These are phyloP conservation scores for Lutraria lutraria DNA, from an alignment of 2,888 invertebrate genomes.

Conservation along the genomic window DNA sequence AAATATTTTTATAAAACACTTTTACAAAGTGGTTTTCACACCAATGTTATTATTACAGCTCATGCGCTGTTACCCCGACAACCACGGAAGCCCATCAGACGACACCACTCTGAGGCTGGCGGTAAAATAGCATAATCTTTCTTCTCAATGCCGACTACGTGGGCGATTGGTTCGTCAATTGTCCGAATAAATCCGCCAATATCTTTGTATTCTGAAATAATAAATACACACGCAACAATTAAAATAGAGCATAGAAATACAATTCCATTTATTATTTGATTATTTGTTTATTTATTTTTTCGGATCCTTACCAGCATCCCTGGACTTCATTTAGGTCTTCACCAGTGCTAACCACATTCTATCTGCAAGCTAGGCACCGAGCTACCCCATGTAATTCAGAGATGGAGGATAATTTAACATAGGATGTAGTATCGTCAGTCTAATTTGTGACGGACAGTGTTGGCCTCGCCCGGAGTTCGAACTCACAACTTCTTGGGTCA, in stretches of 20 bases:
- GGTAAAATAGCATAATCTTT: slow-evolving; percentile 67
- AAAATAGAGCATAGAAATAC: background rate
- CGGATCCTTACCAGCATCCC: no score
- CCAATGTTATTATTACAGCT: background rate
- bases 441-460: no score
- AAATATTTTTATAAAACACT: background rate
- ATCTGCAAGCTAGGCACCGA: no score
- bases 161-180: background rate
- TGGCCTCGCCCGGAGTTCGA: no score
- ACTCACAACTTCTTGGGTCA: no score
- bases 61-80: slow-evolving; percentile 49
- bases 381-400: no score
- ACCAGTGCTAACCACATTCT: no score
- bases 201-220: slow-evolving; percentile 25
- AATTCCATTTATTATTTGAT: background rate
- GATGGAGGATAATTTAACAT: no score
- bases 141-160: slow-evolving; percentile 38
- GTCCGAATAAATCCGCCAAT: background rate
- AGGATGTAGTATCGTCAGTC: no score
- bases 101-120: slow-evolving; percentile 65
- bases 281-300: no score
- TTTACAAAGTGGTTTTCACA: slow-evolving; percentile 9
- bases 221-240: background rate
- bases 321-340: no score
- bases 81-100: slow-evolving; percentile 67